Evolutionary conservation across 1,140 invertebrate genomes (phyloP).

Genomic region (Atta cephalotes): DNA sequence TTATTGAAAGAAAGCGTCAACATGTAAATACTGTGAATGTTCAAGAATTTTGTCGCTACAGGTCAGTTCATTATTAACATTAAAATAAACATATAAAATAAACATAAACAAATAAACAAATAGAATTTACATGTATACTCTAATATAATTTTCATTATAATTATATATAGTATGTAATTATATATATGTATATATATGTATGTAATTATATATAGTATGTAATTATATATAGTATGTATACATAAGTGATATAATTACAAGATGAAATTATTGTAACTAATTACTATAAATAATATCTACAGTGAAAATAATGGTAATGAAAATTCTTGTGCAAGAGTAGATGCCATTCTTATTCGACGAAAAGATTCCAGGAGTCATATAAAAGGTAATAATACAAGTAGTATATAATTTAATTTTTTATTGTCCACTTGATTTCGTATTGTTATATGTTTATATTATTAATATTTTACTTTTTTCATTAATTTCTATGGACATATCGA

Average conservation of each 20-base stretch:
- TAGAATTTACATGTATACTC: conserved; percentile 13
- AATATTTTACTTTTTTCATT: not conserved
- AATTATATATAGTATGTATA: not conserved
- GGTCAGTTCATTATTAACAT: conserved; percentile 69
- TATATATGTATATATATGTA: not conserved
- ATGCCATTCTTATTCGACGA: conserved; percentile 88
- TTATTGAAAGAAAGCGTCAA: conserved; percentile 88
- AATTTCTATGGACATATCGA: not conserved
- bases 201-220: not conserved
- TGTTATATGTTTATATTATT: not conserved
- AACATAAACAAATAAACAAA: no score
- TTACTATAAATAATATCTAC: conserved; percentile 3
- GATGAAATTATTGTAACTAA: not conserved
- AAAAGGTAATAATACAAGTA: conserved; percentile 87
- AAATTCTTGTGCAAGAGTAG: conserved; percentile 89
- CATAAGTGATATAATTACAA: conserved; percentile 2
- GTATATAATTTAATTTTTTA: not conserved
- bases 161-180: not conserved
- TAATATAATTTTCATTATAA: not conserved
- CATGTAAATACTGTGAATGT: conserved; percentile 89
- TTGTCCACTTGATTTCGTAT: not conserved
- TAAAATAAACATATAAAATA: conserved; percentile 18
- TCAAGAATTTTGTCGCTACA: conserved; percentile 88
- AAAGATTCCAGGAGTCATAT: conserved; percentile 90
- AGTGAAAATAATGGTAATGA: conserved; percentile 81